phyloP scores from a whole-genome alignment of 2,797 vertebrate species.

The Smutsia gigantea region DNA sequence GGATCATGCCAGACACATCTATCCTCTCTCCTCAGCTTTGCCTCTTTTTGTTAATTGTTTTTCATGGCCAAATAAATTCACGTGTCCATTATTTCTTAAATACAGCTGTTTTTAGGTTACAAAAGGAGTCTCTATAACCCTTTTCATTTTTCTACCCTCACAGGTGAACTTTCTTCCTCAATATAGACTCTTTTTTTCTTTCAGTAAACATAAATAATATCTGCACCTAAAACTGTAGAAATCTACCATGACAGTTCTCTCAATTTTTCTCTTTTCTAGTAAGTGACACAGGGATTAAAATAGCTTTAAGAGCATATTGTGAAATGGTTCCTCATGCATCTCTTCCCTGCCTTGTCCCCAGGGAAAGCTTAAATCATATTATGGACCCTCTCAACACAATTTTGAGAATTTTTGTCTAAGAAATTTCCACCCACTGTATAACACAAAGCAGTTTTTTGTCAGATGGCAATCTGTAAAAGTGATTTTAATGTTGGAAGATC shows the following conservation, averaged over 20 bases:
- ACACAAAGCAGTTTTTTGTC: not conserved
- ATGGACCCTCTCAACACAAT: not conserved
- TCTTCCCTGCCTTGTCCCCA: not conserved
- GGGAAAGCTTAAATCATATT: not conserved
- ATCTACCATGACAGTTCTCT: not conserved
- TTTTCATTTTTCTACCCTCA: not conserved
- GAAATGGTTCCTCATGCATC: not conserved
- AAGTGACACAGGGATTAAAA: not conserved
- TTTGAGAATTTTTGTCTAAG: not conserved
- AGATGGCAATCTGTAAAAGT: not conserved
- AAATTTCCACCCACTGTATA: not conserved
- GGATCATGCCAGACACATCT: rapidly evolving
- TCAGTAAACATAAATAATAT: not conserved
- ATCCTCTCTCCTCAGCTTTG: not conserved
- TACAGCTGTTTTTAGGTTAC: not conserved
- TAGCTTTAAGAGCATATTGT: not conserved
- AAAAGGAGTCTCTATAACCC: not conserved
- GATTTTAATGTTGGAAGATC: not conserved
- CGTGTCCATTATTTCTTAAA: not conserved
- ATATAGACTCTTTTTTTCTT: not conserved
- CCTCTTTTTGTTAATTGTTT: not conserved
- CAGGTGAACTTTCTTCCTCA: not conserved
- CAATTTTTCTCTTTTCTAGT: not conserved
- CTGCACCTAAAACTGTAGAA: not conserved
- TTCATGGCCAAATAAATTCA: not conserved